Base-by-base conservation (phyloP, 23 tunicate species). In the Pegea sp. region DNA sequence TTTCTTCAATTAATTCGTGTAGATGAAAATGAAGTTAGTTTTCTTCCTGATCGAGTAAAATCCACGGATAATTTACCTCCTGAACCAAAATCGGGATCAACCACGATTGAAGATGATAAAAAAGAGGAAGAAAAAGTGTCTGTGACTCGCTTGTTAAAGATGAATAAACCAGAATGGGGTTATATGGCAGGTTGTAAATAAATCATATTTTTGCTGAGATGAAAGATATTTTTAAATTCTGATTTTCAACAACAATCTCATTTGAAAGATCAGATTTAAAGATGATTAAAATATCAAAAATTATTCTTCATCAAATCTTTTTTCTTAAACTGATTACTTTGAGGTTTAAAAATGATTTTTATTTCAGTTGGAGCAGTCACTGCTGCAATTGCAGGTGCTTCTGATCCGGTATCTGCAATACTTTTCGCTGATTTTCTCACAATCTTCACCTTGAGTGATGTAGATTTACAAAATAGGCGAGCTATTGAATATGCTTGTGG, bases 151-250 rank as follows among this genome's bases (percentile, higher is more conserved):
- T 43, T 79, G 28, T 20, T 79, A 51, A 57, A 54, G 1, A 18
- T 72, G 32, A 79, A 79, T 63, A 59, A 30, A 27, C 59, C 74
- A 64, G 93, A 79, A 53, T 79, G 93, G 93, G 53, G 57, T 8
- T 64, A 72, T 34, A 72, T 79, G 24, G 65, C 42, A 25, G 33
- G 78, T 72, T 29, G 33, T n/a, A n/a, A n/a, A n/a, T n/a, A n/a
- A n/a, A n/a, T n/a, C n/a, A n/a, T n/a, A n/a, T n/a, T n/a, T n/a
- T n/a, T n/a, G n/a, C n/a, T n/a, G n/a, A n/a, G n/a, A n/a, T n/a
- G n/a, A n/a, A n/a, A n/a, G n/a, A n/a, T n/a, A n/a, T n/a, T n/a
- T n/a, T n/a, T n/a, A n/a, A n/a, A n/a, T n/a, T n/a, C n/a, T n/a
- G n/a, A n/a, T n/a, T n/a, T n/a, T n/a, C n/a, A n/a, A n/a, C n/a